Percentiles rank a stretch among this genome's conserved stretches.
These are phyloP conservation scores for Cephus spinipes DNA, from an alignment of 2,888 invertebrate genomes.

Conservation along the genomic window DNA sequence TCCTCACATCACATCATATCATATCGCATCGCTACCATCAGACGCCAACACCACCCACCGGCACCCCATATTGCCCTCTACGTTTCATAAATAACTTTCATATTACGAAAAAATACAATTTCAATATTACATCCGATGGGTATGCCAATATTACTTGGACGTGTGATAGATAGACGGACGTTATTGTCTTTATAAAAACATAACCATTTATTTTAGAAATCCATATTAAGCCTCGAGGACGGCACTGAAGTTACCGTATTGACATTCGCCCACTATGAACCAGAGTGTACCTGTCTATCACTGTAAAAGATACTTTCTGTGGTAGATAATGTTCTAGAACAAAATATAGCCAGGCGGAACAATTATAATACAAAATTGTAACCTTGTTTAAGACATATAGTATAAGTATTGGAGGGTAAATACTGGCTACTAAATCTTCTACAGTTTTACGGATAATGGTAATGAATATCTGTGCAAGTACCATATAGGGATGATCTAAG, in stretches of 20 bases:
- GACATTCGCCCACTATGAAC: neutral
- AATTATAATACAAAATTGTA: neutral
- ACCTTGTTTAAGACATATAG: neutral
- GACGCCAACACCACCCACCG: slow-evolving; percentile 38
- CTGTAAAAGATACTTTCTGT: neutral
- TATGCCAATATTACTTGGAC: slow-evolving; percentile 61
- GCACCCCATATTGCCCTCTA: slow-evolving; percentile 53
- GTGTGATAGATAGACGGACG: slow-evolving; percentile 63
- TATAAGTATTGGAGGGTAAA: neutral
- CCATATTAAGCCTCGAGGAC: slow-evolving; percentile 39
- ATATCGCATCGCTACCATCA: slow-evolving; percentile 49
- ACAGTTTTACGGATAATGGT: neutral
- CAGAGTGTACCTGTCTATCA: neutral
- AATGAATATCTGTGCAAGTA: neutral
- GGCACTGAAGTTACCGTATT: neutral
- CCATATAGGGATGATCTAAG: neutral
- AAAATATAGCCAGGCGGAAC: neutral
- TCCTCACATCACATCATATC: slow-evolving; percentile 53
- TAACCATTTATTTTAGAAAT: slow-evolving; percentile 62
- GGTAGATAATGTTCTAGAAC: neutral
- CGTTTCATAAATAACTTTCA: slow-evolving; percentile 64
- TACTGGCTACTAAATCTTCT: neutral
- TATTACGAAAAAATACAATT: slow-evolving; percentile 62
- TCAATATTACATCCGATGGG: slow-evolving; percentile 64
- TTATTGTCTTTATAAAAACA: slow-evolving; percentile 65